Conservation (phyloP, 1,140 invertebrate species). For the Drosophila mojavensis region DNA sequence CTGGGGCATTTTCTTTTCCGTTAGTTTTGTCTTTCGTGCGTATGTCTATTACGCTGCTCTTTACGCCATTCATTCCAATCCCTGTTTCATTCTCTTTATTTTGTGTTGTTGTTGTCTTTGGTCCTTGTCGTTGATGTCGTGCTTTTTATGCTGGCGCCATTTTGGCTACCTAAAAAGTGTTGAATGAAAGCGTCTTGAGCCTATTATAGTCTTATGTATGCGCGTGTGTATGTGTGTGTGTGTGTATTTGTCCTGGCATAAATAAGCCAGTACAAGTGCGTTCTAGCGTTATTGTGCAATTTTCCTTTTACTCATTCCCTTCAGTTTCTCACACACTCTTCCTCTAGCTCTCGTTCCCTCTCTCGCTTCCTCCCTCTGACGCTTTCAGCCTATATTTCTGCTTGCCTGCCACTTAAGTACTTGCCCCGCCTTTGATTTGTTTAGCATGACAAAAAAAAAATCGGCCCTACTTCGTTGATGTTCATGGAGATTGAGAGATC, state of each 20-base stretch:
- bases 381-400: background rate
- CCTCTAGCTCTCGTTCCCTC: background rate
- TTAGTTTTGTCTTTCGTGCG: conserved; percentile 65
- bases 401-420: background rate
- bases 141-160: conserved; percentile 72
- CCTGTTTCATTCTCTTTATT: conserved; percentile 18
- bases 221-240: conserved; percentile 20
- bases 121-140: conserved; percentile 21
- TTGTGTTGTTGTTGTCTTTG: conserved; percentile 9
- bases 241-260: conserved; percentile 35
- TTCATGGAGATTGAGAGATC: conserved; percentile 47
- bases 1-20: conserved; percentile 27
- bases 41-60: conserved; percentile 61
- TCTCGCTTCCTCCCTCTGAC: background rate
- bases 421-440: conserved; percentile 34
- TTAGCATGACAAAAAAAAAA: conserved; percentile 43
- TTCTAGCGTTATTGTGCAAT: conserved; percentile 64
- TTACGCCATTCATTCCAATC: conserved; percentile 44
- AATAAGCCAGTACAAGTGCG: conserved; percentile 49
- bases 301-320: conserved; percentile 37
- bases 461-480: conserved; percentile 19
- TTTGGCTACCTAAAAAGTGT: conserved; percentile 77
- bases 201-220: conserved; percentile 63
- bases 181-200: conserved; percentile 79
- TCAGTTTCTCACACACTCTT: background rate